Evolutionary conservation across 2,888 invertebrate species (phyloP).

Genomic region (Cerceris ruficornis): DNA sequence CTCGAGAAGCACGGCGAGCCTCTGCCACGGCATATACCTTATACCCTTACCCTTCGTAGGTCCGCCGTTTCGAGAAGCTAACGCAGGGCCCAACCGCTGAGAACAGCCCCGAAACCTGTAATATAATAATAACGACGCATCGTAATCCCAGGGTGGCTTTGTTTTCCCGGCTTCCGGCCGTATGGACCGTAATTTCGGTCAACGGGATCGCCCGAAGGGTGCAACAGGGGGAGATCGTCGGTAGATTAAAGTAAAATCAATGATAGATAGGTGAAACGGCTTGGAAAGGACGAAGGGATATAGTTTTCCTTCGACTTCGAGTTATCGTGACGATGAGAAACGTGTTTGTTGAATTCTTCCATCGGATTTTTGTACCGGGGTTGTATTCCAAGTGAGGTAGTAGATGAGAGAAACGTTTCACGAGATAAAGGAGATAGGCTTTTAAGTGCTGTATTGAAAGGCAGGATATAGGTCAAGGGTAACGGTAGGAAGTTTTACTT

Average conservation of each 20-base stretch:
- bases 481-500: too few species aligned
- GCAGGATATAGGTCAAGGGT: too few species aligned
- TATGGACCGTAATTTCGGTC: conserved; percentile 57
- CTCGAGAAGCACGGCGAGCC: conserved; percentile 53
- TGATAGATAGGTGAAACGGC: conserved; percentile 28
- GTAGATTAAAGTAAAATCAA: conserved; percentile 42
- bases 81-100: conserved; percentile 41
- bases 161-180: conserved; percentile 33
- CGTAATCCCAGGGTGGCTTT: conserved; percentile 52
- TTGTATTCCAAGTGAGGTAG: too few species aligned
- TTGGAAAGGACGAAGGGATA: conserved; percentile 40
- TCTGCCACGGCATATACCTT: conserved; percentile 2
- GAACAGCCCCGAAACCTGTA: conserved; percentile 34
- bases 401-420: too few species aligned
- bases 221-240: conserved; percentile 24
- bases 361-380: too few species aligned
- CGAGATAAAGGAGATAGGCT: too few species aligned
- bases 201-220: conserved; percentile 13
- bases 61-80: conserved; percentile 64
- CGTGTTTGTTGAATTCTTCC: too few species aligned
- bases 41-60: conserved; percentile 41
- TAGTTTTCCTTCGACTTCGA: too few species aligned
- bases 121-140: conserved; percentile 60
- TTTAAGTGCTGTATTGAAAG: too few species aligned
- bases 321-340: too few species aligned